phyloP scores from a whole-genome alignment of 35 echinoderm and acorn worm species.

The Hemicentrotus pulcherrimus region DNA sequence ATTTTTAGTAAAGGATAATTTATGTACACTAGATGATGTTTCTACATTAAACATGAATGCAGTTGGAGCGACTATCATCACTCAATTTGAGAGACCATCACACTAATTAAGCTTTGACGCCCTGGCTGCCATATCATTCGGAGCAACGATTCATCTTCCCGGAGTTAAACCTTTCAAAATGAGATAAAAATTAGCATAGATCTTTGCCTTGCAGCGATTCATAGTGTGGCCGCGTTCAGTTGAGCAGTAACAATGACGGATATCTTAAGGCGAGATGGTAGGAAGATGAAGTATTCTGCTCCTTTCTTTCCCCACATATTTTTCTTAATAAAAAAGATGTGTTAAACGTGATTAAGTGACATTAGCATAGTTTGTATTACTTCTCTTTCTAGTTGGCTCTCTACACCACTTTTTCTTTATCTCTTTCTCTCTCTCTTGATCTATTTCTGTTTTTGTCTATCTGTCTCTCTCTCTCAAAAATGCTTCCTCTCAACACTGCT shows the following conservation, averaged over 20 bases:
- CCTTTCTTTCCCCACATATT: no score
- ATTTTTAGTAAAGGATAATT: background rate
- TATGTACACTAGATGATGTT: background rate
- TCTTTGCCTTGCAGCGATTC: background rate
- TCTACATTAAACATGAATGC: background rate
- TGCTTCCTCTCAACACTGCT: no score
- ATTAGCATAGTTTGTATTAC: background rate
- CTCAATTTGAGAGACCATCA: background rate
- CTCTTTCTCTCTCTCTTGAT: background rate
- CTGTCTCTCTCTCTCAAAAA: no score
- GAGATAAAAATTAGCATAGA: background rate
- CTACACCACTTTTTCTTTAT: background rate
- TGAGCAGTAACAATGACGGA: background rate
- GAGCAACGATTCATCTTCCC: background rate
- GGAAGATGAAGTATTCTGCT: background rate
- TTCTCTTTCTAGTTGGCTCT: background rate
- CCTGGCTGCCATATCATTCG: background rate
- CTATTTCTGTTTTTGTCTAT: no score
- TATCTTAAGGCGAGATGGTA: background rate
- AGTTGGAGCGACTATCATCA: background rate
- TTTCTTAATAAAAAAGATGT: no score
- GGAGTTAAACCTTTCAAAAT: background rate
- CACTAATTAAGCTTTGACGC: background rate
- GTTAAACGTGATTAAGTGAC: no score
- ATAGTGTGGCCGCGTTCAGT: background rate